Base-by-base conservation (phyloP, 1,140 invertebrate species). In the Drosophila persimilis region DNA sequence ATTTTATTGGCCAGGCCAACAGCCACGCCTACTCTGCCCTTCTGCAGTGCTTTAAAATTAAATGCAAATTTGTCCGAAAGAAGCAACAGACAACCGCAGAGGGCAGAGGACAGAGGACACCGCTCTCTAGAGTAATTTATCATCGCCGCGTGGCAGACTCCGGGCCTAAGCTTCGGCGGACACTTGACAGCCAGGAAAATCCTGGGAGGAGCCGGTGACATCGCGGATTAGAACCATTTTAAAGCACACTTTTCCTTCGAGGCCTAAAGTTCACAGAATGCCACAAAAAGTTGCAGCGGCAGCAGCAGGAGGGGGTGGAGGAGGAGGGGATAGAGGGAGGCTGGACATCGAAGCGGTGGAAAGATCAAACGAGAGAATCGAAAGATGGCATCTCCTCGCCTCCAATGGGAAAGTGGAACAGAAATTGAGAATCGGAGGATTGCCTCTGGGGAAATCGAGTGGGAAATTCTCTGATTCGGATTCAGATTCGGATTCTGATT, bases 1-100 rank as follows among this genome's bases (percentile, higher is more conserved):
- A 85, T 80, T 80, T 86, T 86, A 85, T 85, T 85, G 77, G 73
- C 67, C 35, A 39, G 11, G 35, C 35, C 11, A 39, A 39, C 11
- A 39, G 11, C 11, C 35, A 39, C 11, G 5, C 0, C 31, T 9
- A 3, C 9, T 35, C 31, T 17, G 17, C 0, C 0, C 31, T 35
- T 3, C 31, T 11, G 31, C 31, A 35, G 9, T 9, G 31, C 2
- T 53, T 53, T 55, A 53, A 53, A 54, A 54, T 65, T 65, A 53
- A 65, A 20, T 11, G 35, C 31, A 15, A 9, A n/a, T 50, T 47
- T 60, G 35, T 39, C 35, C 11, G 13, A 39, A 39, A 39, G 35
- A 39, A 39, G 35, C 35, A 39, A 39, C 35, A 39, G 35, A 39
- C 35, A 39, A 5, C 35, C 35, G 35, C 35, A 13, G 4, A 13